Base-by-base conservation (phyloP, 2,113 vertebrate genomes). In the Macquaria ambigua region DNA sequence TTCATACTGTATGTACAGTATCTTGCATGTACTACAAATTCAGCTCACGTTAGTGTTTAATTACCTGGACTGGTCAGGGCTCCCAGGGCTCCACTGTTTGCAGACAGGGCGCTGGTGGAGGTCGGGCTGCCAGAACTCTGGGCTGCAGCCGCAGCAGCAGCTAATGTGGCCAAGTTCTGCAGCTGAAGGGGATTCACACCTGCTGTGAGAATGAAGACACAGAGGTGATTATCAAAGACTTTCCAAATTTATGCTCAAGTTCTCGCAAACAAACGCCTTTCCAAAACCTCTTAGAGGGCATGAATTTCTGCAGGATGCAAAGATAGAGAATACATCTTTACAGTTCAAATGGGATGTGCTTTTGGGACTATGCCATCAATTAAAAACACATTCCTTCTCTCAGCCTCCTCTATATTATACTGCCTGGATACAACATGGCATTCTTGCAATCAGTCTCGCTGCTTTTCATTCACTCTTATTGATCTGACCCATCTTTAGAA, bases 101-200 rank as follows among this genome's bases (percentile, higher is more conserved):
- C 95, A 83, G 97, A 96, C 81, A 99, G 96, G 89, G 97, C 96
- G 81, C 95, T 97, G 95, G 96, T 95, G 90, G 97, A 97, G 93
- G 95, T 97, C 82, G 96, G 97, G 86, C 96, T 97, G 92, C 96
- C 97, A 95, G 97, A 97, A 95, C 95, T 97, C 93, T 99, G 98
- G 66, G 97, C 97, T 68, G 97, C 97, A 48, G 97, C 97, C 0
- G 97, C 97, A 14, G 98, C 97, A 0, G 98, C 97, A 71, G 97
- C 98, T 95, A 98, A 90, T 39, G 98, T 98, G 84, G 98, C 98
- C 96, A 98, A 94, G 92, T 99, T 98, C 96, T 99, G 98, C 91
- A 99, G 94, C 68, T 99, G 98, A 93, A 98, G 96, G 94, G 97
- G 97, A 93, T 98, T 99, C 96, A 99, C 97, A 93, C 98, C 97